Evolutionary conservation across 2,113 vertebrate species (phyloP).

Genomic region (Sceloporus undulatus): DNA sequence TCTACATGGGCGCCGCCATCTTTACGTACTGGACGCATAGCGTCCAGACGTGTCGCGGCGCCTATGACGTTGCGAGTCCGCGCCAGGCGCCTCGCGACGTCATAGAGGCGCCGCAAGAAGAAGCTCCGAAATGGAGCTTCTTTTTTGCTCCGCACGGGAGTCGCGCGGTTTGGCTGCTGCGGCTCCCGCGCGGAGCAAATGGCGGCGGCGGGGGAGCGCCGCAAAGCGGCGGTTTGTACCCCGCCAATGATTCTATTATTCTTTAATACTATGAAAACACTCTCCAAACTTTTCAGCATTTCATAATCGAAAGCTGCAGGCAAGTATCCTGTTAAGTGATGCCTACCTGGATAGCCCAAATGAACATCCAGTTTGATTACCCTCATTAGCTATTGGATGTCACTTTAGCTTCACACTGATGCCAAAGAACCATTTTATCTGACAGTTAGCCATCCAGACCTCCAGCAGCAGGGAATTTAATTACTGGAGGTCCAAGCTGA

Average conservation of each 20-base stretch:
- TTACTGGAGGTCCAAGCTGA: slow-evolving; percentile 71
- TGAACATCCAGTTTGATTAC: slow-evolving; percentile 73
- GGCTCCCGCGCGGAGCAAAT: too few species aligned
- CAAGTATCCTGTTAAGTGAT: slow-evolving; percentile 65
- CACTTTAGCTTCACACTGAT: slow-evolving; percentile 75
- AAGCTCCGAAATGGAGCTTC: too few species aligned
- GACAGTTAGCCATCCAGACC: slow-evolving; percentile 64
- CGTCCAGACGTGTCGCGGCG: too few species aligned
- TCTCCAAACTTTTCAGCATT: slow-evolving; percentile 60
- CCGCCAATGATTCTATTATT: background rate
- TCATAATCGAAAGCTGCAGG: slow-evolving; percentile 62
- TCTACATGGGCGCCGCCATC: too few species aligned
- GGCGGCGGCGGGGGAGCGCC: too few species aligned
- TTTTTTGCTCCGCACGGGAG: too few species aligned
- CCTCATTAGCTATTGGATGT: slow-evolving; percentile 75
- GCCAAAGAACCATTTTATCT: slow-evolving; percentile 73
- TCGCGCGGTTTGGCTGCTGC: too few species aligned
- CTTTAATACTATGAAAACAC: background rate
- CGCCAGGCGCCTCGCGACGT: too few species aligned
- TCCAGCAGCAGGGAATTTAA: slow-evolving; percentile 72
- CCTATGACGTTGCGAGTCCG: too few species aligned
- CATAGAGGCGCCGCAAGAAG: too few species aligned
- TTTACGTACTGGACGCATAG: too few species aligned
- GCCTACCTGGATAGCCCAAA: slow-evolving; percentile 61
- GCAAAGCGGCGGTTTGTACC: too few species aligned